Evolutionary conservation across 92 coral and sea anemone species (phyloP).

Genomic region (Actinostola sp.): DNA sequence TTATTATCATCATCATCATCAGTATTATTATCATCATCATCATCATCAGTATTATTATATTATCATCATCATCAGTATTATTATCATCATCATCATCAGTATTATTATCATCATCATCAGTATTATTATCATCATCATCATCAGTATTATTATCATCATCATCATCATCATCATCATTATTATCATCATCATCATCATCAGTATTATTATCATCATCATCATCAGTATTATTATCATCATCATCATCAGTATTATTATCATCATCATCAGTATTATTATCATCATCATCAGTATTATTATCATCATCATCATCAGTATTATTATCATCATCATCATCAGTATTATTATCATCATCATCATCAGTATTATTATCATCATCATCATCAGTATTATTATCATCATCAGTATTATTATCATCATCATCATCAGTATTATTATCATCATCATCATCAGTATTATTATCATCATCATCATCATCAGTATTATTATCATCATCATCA

Average conservation of each 20-base stretch:
- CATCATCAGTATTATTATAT: too few species aligned
- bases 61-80: too few species aligned
- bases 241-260: not conserved
- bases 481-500: not conserved
- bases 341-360: not conserved
- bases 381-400: not conserved
- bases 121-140: too few species aligned
- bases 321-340: not conserved
- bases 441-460: not conserved
- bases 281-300: not conserved
- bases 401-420: not conserved
- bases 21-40: too few species aligned
- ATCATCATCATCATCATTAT: not conserved
- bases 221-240: not conserved
- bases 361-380: not conserved
- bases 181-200: not conserved
- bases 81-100: too few species aligned
- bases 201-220: not conserved
- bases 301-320: not conserved
- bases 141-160: too few species aligned
- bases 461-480: not conserved
- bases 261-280: not conserved
- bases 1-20: too few species aligned
- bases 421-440: not conserved
- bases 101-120: too few species aligned